Percentiles rank a stretch among this genome's conserved stretches.
phyloP scores from a whole-genome alignment of 2,113 vertebrate species.

The Pungitius pungitius region DNA sequence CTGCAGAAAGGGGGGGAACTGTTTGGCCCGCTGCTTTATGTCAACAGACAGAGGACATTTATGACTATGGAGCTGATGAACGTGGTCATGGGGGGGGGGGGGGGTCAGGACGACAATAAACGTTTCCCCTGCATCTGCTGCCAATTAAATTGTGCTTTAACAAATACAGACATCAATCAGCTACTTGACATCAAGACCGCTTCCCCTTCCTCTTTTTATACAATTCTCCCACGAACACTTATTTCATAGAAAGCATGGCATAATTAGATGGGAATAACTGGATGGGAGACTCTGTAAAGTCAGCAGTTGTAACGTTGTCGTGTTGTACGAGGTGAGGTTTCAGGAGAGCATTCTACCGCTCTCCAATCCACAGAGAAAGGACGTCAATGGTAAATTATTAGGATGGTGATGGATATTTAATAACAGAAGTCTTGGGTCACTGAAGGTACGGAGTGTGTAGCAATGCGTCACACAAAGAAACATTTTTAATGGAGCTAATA shows the following conservation, averaged over 20 bases:
- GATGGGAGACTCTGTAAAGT: not conserved
- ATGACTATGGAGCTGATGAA: conserved; percentile 66
- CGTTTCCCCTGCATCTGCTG: conserved; percentile 54
- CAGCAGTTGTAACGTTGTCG: not conserved
- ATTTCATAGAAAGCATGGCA: not conserved
- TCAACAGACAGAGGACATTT: conserved; percentile 62
- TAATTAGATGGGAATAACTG: not conserved
- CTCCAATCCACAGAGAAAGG: not conserved
- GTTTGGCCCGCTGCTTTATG: conserved; percentile 26
- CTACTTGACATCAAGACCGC: conserved; percentile 55
- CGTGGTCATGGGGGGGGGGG: conserved; percentile 41
- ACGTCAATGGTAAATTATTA: not conserved
- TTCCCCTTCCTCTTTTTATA: not conserved
- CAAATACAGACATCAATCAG: conserved; percentile 60
- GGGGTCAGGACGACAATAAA: conserved; percentile 55
- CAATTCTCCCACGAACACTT: not conserved
- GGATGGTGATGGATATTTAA: not conserved
- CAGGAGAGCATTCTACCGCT: not conserved
- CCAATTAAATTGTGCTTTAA: conserved; percentile 75
- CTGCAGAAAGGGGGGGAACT: no score
- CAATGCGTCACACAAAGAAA: not conserved
- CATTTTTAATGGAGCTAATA: not conserved
- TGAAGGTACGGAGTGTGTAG: not conserved
- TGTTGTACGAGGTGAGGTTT: not conserved
- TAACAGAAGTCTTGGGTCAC: not conserved